Evolutionary conservation across 2,888 invertebrate species (phyloP).

Genomic region (Agrotis segetum): DNA sequence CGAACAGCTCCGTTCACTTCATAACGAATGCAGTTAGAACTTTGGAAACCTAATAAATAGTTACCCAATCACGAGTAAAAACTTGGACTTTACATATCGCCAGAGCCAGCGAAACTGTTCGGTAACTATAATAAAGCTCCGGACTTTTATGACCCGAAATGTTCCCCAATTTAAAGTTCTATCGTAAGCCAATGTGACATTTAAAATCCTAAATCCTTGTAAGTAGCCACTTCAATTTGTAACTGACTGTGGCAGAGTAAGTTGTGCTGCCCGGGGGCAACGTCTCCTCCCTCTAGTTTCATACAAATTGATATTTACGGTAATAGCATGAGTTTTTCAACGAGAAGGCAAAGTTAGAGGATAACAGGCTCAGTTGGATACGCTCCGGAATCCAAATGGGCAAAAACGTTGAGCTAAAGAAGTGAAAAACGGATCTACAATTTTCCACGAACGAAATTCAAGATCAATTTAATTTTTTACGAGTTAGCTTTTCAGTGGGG

Average conservation of each 20-base stretch:
- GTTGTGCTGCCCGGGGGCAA: conserved; percentile 75
- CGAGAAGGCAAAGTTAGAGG: conserved; percentile 85
- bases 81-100: conserved; percentile 50
- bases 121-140: conserved; percentile 52
- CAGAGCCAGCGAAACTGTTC: conserved; percentile 45
- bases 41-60: conserved; percentile 51
- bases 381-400: conserved; percentile 85
- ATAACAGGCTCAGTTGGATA: conserved; percentile 87
- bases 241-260: conserved; percentile 81
- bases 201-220: conserved; percentile 82
- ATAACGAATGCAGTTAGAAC: conserved; percentile 38
- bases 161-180: conserved; percentile 77
- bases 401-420: conserved; percentile 83
- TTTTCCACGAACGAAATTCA: conserved; percentile 79
- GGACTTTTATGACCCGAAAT: conserved; percentile 70
- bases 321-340: conserved; percentile 89
- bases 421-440: conserved; percentile 84
- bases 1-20: conserved; percentile 7
- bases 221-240: conserved; percentile 86
- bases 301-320: conserved; percentile 91
- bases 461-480: conserved; percentile 84
- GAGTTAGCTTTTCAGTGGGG: conserved; percentile 72
- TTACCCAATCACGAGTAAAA: conserved; percentile 51
- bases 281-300: conserved; percentile 87
- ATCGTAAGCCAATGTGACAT: conserved; percentile 73